A percentile compares a stretch with the other conserved stretches of the same genome.
Conservation (phyloP, 2,113 vertebrate species). For the Calyptommatus sinebrachiatus region DNA sequence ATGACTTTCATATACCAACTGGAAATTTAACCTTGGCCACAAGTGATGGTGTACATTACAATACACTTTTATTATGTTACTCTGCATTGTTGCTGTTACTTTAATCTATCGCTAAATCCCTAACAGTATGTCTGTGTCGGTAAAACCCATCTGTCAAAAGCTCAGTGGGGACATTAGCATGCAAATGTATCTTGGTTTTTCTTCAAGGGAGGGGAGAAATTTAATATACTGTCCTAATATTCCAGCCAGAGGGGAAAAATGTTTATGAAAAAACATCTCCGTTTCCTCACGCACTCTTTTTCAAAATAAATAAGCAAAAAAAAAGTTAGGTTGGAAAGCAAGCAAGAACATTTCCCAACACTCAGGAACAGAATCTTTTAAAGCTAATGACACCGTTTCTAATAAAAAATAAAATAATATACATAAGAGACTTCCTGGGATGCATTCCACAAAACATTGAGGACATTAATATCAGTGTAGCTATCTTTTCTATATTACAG, state of each 20-base stretch:
- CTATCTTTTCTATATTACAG: constrained; percentile 77
- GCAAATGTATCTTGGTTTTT: constrained; percentile 79
- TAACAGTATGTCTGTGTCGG: constrained; percentile 78
- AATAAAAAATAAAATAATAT: constrained; percentile 80
- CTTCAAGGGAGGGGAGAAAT: constrained; percentile 66
- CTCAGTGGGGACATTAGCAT: constrained; percentile 83
- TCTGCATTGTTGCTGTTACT: constrained; percentile 77
- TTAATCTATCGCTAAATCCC: constrained; percentile 79
- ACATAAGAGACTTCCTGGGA: constrained; percentile 64
- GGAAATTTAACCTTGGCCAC: constrained; percentile 82
- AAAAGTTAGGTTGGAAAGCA: constrained; percentile 33
- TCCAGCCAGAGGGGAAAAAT: constrained; percentile 72
- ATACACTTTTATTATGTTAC: constrained; percentile 81
- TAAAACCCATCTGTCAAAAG: constrained; percentile 83
- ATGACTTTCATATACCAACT: constrained; percentile 76
- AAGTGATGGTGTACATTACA: constrained; percentile 81
- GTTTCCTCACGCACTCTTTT: constrained; percentile 44
- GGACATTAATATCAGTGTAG: constrained; percentile 72
- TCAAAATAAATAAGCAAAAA: not conserved
- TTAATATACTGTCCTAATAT: constrained; percentile 84
- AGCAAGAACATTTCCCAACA: constrained; percentile 40
- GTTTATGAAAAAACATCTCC: constrained; percentile 63
- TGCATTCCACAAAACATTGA: constrained; percentile 59
- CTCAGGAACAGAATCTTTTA: constrained; percentile 63
- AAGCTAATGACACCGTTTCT: constrained; percentile 74